Conservation (phyloP, 2,113 vertebrate species). For the Chelonoidis abingdonii region DNA sequence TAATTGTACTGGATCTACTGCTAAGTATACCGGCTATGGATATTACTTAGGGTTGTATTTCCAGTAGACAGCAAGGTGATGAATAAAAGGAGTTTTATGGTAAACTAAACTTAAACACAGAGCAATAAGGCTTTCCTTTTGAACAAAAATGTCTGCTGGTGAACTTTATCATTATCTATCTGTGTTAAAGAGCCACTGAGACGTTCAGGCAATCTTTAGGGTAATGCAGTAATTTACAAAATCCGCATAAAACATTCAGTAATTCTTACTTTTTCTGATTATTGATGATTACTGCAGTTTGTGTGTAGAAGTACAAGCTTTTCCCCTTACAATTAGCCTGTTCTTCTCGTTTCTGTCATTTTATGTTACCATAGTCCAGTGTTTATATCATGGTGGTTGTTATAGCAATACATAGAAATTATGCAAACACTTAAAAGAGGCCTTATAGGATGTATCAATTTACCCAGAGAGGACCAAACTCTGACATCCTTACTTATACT, state of each 20-base stretch:
- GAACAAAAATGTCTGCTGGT: constrained; percentile 43
- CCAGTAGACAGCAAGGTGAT: constrained; percentile 48
- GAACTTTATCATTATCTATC: constrained; percentile 18
- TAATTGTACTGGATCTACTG: constrained; percentile 76
- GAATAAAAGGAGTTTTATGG: constrained; percentile 57
- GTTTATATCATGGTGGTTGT: background rate
- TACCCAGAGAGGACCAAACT: background rate
- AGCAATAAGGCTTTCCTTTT: constrained; percentile 41
- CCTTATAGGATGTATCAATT: rapidly evolving
- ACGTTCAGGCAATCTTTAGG: constrained; percentile 24
- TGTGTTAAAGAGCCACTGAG: constrained; percentile 35
- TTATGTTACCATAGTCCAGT: background rate
- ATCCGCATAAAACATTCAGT: background rate
- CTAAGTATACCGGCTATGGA: background rate
- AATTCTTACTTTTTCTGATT: constrained; percentile 18
- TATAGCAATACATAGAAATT: background rate
- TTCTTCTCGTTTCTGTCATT: background rate
- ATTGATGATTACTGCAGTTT: constrained; percentile 33
- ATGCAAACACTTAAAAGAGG: background rate
- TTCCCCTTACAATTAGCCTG: background rate
- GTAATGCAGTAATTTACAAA: constrained; percentile 52
- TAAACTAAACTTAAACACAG: constrained; percentile 47
- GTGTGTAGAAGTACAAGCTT: background rate
- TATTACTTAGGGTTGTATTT: constrained; percentile 71
- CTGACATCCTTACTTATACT: background rate